Evolutionary conservation across 2,888 invertebrate genomes (phyloP).

Genomic region (Lithophane leautieri): DNA sequence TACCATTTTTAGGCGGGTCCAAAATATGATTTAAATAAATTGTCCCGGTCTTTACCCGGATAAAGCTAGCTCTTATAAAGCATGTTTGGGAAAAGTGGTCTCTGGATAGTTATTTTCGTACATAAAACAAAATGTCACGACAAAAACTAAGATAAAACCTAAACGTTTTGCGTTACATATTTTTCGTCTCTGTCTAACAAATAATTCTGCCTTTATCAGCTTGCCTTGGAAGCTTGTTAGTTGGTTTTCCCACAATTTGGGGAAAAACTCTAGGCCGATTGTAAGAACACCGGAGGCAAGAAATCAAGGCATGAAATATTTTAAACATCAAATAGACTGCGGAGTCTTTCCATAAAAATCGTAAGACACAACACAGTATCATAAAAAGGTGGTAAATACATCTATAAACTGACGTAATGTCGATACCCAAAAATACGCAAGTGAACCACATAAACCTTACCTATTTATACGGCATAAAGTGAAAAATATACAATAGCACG

Average conservation of each 20-base stretch:
- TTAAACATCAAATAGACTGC: not conserved
- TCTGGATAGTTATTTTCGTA: not conserved
- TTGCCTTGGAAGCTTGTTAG: not conserved
- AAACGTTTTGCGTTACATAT: not conserved
- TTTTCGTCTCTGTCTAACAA: not conserved
- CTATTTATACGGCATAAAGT: slow-evolving; percentile 55
- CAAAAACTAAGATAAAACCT: not conserved
- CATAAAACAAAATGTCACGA: not conserved
- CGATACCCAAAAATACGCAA: slow-evolving; percentile 1
- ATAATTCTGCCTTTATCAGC: not conserved
- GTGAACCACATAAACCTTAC: slow-evolving; percentile 28
- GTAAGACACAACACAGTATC: not conserved
- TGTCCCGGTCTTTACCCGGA: not conserved
- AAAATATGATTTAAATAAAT: slow-evolving; percentile 50
- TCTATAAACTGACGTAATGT: slow-evolving; percentile 7
- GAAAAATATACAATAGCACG: slow-evolving; percentile 58
- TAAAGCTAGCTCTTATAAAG: slow-evolving; percentile 6
- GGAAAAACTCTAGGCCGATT: not conserved
- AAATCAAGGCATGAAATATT: not conserved
- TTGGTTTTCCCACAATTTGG: not conserved
- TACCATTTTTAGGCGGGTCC: slow-evolving; percentile 6
- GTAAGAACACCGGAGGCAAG: not conserved
- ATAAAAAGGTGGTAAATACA: not conserved
- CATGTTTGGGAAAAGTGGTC: not conserved
- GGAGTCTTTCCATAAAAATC: not conserved